Evolutionary conservation across 2,888 invertebrate species (phyloP), one percentile per base, ranked within the genome.

Genomic region (Pterostichus niger): DNA sequence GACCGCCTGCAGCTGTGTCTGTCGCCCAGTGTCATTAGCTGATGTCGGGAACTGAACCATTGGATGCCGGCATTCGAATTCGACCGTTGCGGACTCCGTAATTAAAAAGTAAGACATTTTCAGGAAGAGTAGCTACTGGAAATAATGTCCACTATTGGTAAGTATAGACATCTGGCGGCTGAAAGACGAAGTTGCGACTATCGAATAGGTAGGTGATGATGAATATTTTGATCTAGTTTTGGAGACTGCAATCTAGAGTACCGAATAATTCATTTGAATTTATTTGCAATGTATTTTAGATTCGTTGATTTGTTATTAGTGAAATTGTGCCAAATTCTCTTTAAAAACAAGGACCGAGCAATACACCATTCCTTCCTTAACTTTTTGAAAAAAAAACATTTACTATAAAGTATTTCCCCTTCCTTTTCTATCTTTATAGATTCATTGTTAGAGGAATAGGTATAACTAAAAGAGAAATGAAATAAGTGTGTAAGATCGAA

Each of bases 1-100:
- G 81, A 81, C 68, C 46, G 5, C 3, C 1, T 59, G 59, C 68
- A 71, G 68, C 68, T 71, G 68, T 71, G 17, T 13, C 6, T 71
- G 64, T 64, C 64, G 31, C 64, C 35, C n/a, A 59, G 17, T 44
- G 68, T 71, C 68, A 71, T 71, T 71, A 71, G 44, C n/a, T 40
- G 56, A 56, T 56, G 56, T 6, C n/a, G 56, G 56, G 56, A 71
- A 44, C 15, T 44, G 40, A 64, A n/a, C 33, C n/a, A n/a, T 64
- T n/a, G 35, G n/a, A 31, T 64, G 64, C 64, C 64, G 64, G 5
- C 35, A 35, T 33, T 40, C 9, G 40, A 6, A 40, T 3, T 40
- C 49, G 64, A 64, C 33, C 64, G 33, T 64, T 71, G 68, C 15
- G 40, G 46, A 40, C n/a, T 56, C 11, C 15, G 33, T 64, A 64